A percentile compares a stretch with the other conserved stretches of the same genome.
Evolutionary conservation across 2,888 invertebrate genomes (phyloP).

Genomic region (Stenotaenia linearis): DNA sequence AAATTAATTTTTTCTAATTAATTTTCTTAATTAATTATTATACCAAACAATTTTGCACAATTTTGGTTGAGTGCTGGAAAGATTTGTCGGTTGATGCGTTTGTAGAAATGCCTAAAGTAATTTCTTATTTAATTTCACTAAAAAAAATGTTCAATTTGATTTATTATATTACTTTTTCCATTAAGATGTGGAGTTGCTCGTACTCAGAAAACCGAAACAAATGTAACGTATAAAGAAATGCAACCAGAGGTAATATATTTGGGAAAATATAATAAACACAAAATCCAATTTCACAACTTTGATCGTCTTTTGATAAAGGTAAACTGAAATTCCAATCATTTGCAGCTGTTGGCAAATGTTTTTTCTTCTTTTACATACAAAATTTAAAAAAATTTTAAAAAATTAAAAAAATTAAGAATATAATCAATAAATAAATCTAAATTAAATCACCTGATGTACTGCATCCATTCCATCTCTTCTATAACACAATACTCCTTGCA

Average conservation of each 20-base stretch:
- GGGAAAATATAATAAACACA: neutral
- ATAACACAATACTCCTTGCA: neutral
- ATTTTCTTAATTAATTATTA: neutral
- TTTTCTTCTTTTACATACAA: no score
- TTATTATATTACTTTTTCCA: slow-evolving; percentile 1
- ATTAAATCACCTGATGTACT: neutral
- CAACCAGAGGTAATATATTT: neutral
- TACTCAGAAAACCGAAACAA: neutral
- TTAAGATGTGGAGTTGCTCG: neutral
- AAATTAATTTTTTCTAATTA: neutral
- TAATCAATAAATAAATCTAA: neutral
- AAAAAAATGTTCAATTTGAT: no score
- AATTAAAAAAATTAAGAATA: neutral
- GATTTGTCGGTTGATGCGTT: neutral
- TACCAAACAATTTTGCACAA: neutral
- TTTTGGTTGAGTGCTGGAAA: neutral
- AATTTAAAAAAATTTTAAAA: no score
- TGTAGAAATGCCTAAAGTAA: neutral
- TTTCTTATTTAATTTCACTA: no score
- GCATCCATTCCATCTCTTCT: neutral
- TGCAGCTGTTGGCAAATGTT: neutral
- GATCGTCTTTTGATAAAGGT: neutral
- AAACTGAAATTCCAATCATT: neutral
- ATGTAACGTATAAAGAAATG: neutral
- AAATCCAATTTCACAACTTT: neutral